Evolutionary conservation across 92 coral and sea anemone species (phyloP), one percentile per base, ranked within the genome.

Genomic region (Epizoanthus rinbou): DNA sequence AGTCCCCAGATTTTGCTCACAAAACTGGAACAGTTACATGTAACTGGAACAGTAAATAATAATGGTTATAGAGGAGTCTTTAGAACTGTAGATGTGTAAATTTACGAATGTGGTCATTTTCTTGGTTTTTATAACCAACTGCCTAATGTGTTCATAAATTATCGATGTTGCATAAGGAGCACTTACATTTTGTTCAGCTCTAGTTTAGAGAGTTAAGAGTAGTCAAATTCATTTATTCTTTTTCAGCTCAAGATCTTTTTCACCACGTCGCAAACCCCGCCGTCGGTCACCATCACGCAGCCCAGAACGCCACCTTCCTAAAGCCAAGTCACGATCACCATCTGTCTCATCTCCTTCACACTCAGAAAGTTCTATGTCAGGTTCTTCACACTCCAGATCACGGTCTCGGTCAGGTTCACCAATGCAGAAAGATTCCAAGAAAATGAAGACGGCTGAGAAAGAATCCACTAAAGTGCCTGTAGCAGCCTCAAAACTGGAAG

Each of bases 201-300:
- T 10, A 50, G 14, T 5, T 50, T 9, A 50, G 9, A 50, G 54
- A 50, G 54, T 10, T 0, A 47, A 47, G 11, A 47, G 54, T 10
- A 9, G 3, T 50, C 54, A 50, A 50, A 50, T 50, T 9, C 14
- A 24, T 22, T 18, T 31, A 18, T 16, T 62, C 73, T 79, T 17
- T 80, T 84, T 72, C 75, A 92, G 98, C 73, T 86, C 97, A 58
- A 91, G 91, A 31, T 91, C 96, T 35, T 88, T 88, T 72, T 91
- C 98, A 33, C 97, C 99, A 4, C 93, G 94, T 28, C 96, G 96
- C 54, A 88, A 85, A 72, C 91, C 91, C 43, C 53, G 91, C 35
- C 90, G 84, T 65, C 89, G 95, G 47, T 87, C 91, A 5, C 91
- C 87, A 19, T 84, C 88, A 31, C 91, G 23, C 68, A 89, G 76